Evolutionary conservation across 2,113 vertebrate genomes (phyloP), one percentile per base, ranked within the genome.

Genomic region (Synchiropus splendidus): DNA sequence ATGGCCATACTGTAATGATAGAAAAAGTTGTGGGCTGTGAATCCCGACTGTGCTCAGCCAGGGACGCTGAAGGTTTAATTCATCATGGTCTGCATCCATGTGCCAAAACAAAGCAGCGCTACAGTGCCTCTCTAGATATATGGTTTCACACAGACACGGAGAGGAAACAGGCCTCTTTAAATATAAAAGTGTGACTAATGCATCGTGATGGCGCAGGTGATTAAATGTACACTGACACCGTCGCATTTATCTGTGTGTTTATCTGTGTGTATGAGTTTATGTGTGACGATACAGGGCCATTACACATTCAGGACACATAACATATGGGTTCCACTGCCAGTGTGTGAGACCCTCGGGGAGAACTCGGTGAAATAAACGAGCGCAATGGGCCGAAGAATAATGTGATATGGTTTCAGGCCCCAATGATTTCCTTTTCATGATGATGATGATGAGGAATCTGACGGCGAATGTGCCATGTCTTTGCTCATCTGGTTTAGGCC

Each of bases 231-330:
- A 13, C 31, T 1, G 2, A 34, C 32, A 34, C 11, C 32, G 13
- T 35, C 5, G 10, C n/a, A n/a, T n/a, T n/a, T n/a, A n/a, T n/a
- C n/a, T n/a, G n/a, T n/a, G n/a, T n/a, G n/a, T n/a, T n/a, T n/a
- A n/a, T 36, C 18, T 16, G 21, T 32, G 16, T 49, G 31, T 45
- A 34, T 48, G 35, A 43, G 54, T 49, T 39, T 36, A 32, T 32
- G 39, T 42, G 39, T 14, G 32, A 12, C 18, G 12, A 16, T 9
- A 12, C 6, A 21, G 61, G 61, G 21, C 67, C 71, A 77, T 74
- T 73, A 74, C 67, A 64, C 67, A 70, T 67, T 45, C 48, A 71
- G 70, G 67, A 72, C 79, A 64, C 39, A 40, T n/a, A 78, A 55
- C 71, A 84, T 71, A 80, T 75, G 77, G 74, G 68, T 61, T 50